A percentile compares a stretch with the other conserved stretches of the same genome.
Evolutionary conservation across 1,140 invertebrate genomes (phyloP).

Genomic region (Drosophila quadrilineata): DNA sequence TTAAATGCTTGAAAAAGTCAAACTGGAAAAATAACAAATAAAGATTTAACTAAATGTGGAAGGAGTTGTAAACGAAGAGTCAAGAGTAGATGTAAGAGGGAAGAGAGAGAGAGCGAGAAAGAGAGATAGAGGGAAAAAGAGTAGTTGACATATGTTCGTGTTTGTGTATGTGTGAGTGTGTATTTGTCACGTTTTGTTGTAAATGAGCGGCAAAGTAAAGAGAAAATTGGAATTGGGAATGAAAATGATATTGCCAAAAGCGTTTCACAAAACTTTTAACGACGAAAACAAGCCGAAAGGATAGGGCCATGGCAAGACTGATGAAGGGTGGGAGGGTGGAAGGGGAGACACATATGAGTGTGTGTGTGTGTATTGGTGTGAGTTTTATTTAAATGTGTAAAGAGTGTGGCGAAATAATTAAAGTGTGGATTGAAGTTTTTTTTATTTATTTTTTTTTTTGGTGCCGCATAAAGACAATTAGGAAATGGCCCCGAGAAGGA

Average conservation of each 20-base stretch:
- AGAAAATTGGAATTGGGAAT: constrained; percentile 31
- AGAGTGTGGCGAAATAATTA: constrained; percentile 65
- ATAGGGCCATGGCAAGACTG: neutral
- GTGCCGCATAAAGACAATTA: constrained; percentile 61
- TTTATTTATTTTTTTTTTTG: constrained; percentile 18
- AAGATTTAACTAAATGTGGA: constrained; percentile 21
- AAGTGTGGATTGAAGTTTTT: constrained; percentile 61
- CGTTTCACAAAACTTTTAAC: constrained; percentile 55
- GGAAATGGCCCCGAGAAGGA: constrained; percentile 50
- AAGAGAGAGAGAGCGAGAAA: neutral
- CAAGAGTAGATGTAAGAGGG: neutral
- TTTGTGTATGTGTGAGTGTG: constrained; percentile 9
- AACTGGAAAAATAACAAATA: constrained; percentile 23
- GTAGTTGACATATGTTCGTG: neutral
- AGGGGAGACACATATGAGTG: constrained; percentile 1
- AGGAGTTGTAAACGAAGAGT: too few species aligned
- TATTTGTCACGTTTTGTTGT: constrained; percentile 48
- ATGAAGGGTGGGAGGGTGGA: too few species aligned
- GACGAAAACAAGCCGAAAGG: constrained; percentile 42
- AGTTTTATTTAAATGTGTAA: constrained; percentile 62
- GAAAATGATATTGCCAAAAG: constrained; percentile 56
- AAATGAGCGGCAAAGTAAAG: constrained; percentile 40
- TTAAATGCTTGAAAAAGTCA: constrained; percentile 40
- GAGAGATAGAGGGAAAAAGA: neutral
- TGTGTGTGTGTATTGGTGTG: constrained; percentile 31